phyloP scores from a whole-genome alignment of 2,888 invertebrate species.

The Clusia tigrina region DNA sequence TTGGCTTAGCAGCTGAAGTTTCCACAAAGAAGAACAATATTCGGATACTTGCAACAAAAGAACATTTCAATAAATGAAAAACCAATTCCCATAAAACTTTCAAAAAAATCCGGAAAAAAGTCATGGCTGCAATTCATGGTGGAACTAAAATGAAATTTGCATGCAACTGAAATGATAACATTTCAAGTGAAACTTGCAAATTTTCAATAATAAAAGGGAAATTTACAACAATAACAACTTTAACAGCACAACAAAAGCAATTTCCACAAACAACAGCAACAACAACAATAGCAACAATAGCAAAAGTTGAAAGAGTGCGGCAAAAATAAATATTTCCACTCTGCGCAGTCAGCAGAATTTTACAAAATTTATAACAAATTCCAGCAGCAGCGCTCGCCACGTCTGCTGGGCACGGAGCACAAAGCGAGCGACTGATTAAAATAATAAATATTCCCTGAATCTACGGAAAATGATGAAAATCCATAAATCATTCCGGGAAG shows the following conservation, averaged over 20 bases:
- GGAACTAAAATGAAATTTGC: no score
- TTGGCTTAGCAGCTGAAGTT: no score
- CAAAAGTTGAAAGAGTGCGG: neutral
- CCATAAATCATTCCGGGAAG: slow-evolving; percentile 53
- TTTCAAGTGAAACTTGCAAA: no score
- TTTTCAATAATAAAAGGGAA: no score
- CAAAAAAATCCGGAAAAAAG: no score
- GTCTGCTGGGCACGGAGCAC: neutral
- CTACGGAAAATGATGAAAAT: slow-evolving; percentile 60
- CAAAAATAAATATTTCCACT: neutral
- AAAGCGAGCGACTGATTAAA: slow-evolving; percentile 24
- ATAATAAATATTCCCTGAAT: slow-evolving; percentile 59
- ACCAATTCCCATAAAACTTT: no score
- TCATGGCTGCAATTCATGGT: no score
- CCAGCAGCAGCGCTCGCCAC: neutral
- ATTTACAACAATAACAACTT: no score
- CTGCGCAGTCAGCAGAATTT: neutral
- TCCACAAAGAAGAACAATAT: neutral
- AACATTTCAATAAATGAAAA: no score
- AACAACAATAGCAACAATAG: neutral
- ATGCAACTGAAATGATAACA: no score
- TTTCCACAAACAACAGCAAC: neutral
- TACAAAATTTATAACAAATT: neutral
- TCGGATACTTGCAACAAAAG: neutral
- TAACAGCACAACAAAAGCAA: no score